Conservation (phyloP, 2,113 vertebrate species). For the Antechinus flavipes region DNA sequence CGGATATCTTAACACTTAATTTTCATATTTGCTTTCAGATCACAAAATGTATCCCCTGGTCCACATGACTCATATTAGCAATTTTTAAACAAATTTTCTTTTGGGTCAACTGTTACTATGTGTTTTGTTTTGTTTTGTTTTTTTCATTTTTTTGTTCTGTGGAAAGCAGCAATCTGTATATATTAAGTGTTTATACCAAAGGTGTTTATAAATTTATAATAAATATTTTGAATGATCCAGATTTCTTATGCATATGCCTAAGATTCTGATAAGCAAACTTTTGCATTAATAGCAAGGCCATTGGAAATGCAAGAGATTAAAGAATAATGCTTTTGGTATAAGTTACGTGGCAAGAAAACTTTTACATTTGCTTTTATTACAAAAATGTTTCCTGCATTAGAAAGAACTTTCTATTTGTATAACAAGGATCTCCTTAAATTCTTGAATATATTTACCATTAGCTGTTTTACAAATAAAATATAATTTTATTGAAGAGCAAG, state of each 20-base stretch:
- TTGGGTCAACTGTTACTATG: neutral
- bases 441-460: constrained; percentile 26
- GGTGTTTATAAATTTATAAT: constrained; percentile 74
- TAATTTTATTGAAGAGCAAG: neutral
- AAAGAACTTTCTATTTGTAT: constrained; percentile 21
- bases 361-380: constrained; percentile 71
- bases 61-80: neutral
- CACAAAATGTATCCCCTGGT: neutral
- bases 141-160: neutral
- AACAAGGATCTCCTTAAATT: constrained; percentile 53
- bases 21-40: neutral
- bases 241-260: neutral
- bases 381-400: constrained; percentile 56
- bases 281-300: constrained; percentile 63
- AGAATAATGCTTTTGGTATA: constrained; percentile 49
- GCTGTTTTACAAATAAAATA: constrained; percentile 22
- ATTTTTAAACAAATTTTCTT: neutral
- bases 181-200: constrained; percentile 67
- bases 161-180: constrained; percentile 70
- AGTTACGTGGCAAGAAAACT: constrained; percentile 58
- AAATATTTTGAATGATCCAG: constrained; percentile 73
- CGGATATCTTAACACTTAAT: constrained; percentile 84
- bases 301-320: constrained; percentile 24
- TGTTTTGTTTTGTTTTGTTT: neutral
- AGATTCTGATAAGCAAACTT: constrained; percentile 49